Base-by-base conservation (phyloP, 2,888 invertebrate genomes). In the Eupithecia centaureata region DNA sequence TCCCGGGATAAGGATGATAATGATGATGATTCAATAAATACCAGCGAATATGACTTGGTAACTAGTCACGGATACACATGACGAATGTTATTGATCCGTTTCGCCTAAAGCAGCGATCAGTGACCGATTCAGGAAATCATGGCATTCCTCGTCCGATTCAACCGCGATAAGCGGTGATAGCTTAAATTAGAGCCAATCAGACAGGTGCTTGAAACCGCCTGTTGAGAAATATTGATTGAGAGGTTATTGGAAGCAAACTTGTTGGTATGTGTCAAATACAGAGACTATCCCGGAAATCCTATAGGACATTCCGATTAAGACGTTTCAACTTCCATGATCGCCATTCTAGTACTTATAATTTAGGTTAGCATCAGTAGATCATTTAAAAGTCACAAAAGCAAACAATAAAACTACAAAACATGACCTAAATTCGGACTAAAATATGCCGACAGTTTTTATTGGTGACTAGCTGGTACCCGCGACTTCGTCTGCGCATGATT, bases 121-220 rank as follows among this genome's bases (percentile, higher is more conserved):
- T 67, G 63, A 63, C 61, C 63, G 61, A 79, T 79, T 80, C 88
- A 89, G 91, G 91, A 91, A 89, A 85, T 85, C 77, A 80, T 79
- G 71, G 81, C 89, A 90, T 91, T 89, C 90, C 88, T 67, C 70
- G 72, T 73, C 71, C 84, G 83, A 86, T 77, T 85, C 83, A 82
- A 27, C 60, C 38, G 42, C 65, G 60, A 61, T 59, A 69, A 61
- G 60, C 68, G 67, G 62, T 61, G 63, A 64, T 73, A 71, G 72
- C 59, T 67, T 65, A 68, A 69, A 66, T 72, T 66, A 65, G 56
- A 69, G 38, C 61, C 63, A 65, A 74, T 71, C 73, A 68, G 61
- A 59, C 73, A 70, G 61, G 63, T 71, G 73, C 59, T 63, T 42
- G 73, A 73, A 72, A 75, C 76, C 77, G 77, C 75, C 74, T 65